Evolutionary conservation across 2,113 vertebrate species (phyloP).

Genomic region (Cinclus mexicanus): DNA sequence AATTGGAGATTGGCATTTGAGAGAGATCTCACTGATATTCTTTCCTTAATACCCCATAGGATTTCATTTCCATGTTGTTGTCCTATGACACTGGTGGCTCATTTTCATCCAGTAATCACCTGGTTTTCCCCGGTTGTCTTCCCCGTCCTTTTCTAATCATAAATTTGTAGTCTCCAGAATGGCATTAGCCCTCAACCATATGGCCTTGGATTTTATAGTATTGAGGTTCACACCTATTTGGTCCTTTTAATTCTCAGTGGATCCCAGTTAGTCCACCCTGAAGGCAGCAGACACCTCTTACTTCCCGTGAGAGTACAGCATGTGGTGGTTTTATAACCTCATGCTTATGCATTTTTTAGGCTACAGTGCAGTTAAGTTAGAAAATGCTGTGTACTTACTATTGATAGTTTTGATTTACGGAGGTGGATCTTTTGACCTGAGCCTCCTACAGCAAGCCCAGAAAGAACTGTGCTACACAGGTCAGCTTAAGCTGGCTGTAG

Average conservation of each 20-base stretch:
- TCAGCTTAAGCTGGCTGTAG: not conserved
- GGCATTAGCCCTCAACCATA: not conserved
- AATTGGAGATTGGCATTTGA: not conserved
- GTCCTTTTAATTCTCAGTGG: not conserved
- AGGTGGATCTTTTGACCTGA: not conserved
- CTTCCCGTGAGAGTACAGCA: not conserved
- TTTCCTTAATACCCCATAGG: not conserved
- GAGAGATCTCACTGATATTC: not conserved
- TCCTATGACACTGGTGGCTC: not conserved
- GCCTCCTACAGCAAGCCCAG: not conserved
- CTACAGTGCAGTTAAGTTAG: not conserved
- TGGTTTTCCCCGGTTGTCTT: not conserved
- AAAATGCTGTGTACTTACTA: not conserved
- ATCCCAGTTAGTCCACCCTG: not conserved
- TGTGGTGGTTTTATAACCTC: not conserved
- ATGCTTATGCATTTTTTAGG: not conserved
- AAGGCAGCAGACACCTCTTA: not conserved
- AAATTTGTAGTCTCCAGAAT: not conserved
- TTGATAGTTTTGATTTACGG: not conserved
- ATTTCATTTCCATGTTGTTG: not conserved
- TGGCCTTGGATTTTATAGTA: not conserved
- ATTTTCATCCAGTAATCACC: not conserved
- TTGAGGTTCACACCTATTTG: not conserved
- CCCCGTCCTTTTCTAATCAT: not conserved
- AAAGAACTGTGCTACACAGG: fast-evolving